phyloP scores from a whole-genome alignment of 2,113 vertebrate species.

The Phylloscopus whistleri region DNA sequence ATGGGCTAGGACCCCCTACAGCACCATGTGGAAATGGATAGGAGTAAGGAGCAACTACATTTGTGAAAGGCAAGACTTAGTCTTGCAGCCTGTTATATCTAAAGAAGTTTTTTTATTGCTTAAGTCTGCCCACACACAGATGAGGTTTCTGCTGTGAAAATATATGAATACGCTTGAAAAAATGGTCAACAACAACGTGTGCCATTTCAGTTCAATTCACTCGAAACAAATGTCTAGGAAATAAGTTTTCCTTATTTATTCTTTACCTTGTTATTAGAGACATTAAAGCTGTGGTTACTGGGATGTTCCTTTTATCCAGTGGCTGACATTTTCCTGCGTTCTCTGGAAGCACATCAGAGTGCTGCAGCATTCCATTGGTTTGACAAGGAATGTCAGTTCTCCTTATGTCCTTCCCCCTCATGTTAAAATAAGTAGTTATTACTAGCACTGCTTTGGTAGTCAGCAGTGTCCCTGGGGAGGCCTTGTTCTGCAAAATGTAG shows the following conservation, averaged over 20 bases:
- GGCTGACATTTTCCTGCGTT: not conserved
- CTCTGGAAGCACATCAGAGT: not conserved
- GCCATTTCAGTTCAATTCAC: not conserved
- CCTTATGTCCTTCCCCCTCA: not conserved
- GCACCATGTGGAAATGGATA: not conserved
- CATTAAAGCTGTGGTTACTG: not conserved
- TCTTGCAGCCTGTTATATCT: not conserved
- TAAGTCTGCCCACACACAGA: not conserved
- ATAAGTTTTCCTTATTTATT: not conserved
- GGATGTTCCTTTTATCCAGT: not conserved
- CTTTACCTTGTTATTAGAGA: not conserved
- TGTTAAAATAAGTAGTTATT: not conserved
- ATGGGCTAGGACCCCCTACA: not conserved
- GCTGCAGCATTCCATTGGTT: not conserved
- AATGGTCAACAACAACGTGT: not conserved
- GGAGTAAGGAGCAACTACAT: not conserved
- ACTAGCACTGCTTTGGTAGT: not conserved
- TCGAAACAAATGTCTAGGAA: not conserved
- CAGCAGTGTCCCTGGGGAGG: not conserved
- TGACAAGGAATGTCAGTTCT: rapidly evolving
- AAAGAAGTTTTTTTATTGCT: not conserved
- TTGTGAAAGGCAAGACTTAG: not conserved
- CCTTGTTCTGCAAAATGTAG: not conserved
- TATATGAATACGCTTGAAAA: not conserved
- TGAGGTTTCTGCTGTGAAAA: not conserved